phyloP scores from a whole-genome alignment of 2,888 invertebrate genomes.

The Lingula anatina region DNA sequence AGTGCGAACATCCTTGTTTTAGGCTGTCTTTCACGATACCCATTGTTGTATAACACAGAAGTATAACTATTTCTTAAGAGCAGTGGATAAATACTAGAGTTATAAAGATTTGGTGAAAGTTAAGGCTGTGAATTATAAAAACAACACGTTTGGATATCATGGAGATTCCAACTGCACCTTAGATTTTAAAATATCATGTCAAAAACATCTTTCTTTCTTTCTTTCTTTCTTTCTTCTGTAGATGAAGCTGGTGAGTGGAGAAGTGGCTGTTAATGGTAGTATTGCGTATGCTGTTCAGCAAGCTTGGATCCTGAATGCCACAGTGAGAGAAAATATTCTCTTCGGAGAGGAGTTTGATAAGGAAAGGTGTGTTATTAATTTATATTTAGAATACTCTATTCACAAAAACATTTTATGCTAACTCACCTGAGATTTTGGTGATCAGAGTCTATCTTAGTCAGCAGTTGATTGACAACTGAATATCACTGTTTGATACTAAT shows the following conservation, averaged over 20 bases:
- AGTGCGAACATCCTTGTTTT: too few relatives aligned
- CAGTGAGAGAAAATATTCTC: conserved; percentile 83
- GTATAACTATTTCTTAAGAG: too few relatives aligned
- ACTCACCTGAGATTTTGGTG: too few relatives aligned
- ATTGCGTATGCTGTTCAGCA: conserved; percentile 57
- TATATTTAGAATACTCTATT: not conserved
- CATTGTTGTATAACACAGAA: too few relatives aligned
- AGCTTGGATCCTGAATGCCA: conserved; percentile 96
- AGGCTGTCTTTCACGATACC: not conserved
- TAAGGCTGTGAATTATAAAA: too few relatives aligned
- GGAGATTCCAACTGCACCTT: conserved; percentile 22
- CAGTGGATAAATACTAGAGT: too few relatives aligned
- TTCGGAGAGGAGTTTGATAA: conserved; percentile 76
- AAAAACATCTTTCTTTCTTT: not conserved
- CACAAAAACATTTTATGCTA: not conserved
- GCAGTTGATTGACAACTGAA: too few relatives aligned
- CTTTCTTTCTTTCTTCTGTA: conserved; percentile 11
- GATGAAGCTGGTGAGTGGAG: conserved; percentile 32
- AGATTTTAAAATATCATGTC: conserved; percentile 37
- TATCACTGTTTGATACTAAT: too few relatives aligned
- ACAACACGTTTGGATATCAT: too few relatives aligned
- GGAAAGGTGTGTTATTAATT: conserved; percentile 61
- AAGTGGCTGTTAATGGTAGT: conserved; percentile 50
- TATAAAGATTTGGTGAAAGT: too few relatives aligned
- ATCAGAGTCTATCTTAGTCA: too few relatives aligned